Base-by-base conservation (phyloP, 2,888 invertebrate genomes). In the Choristoneura rosaceana region DNA sequence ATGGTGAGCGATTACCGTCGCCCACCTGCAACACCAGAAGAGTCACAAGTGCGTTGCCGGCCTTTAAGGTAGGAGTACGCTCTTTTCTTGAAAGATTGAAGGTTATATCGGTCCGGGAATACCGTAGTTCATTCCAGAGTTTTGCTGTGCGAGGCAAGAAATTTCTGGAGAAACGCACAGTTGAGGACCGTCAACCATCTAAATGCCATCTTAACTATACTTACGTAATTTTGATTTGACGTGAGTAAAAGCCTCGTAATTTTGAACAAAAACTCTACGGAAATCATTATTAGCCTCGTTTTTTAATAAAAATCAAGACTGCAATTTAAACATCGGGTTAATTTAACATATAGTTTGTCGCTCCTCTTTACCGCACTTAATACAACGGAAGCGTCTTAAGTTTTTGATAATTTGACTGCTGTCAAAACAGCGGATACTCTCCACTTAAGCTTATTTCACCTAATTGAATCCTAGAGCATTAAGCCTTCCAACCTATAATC, bases 401-500 rank as follows among this genome's bases (percentile, higher is more conserved):
- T 87, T 82, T 83, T 82, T 81, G 85, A 87, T 91, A 91, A 93
- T 92, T 91, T 88, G 90, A 89, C 83, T 84, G 90, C 91, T 92
- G 94, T 94, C 94, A 93, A 82, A 94, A 93, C 90, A 93, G 89
- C 89, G 91, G 93, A 93, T 92, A 91, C 87, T 85, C 80, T 77
- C 88, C 88, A 93, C 91, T 93, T 93, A 93, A 94, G 93, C 92
- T 94, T 92, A 93, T 94, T 93, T 89, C 93, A 80, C 87, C 87
- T 93, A 94, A 94, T 94, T 94, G 94, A 94, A 93, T 93, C 90
- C 91, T 93, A 92, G 91, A 84, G 88, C 84, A 92, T 92, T 92
- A 93, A 90, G 86, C 84, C 85, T 82, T 82, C 84, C 79, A 88
- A 88, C 88, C 88, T 89, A 89, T 93, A 94, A 94, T 93, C 93